Evolutionary conservation across 2,113 vertebrate species (phyloP).

Genomic region (Dendrocopos noguchii): DNA sequence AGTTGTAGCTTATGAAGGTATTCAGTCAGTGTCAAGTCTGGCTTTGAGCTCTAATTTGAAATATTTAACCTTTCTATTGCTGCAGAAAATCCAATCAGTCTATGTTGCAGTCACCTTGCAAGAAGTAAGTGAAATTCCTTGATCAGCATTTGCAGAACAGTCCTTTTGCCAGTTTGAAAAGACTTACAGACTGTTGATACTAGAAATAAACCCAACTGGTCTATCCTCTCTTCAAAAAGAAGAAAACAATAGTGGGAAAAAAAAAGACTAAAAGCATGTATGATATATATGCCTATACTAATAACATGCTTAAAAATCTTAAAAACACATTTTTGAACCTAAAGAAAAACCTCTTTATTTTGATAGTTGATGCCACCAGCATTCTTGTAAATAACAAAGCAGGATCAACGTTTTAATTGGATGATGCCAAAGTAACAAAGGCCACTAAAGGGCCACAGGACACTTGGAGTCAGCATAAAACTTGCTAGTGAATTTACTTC

Average conservation of each 20-base stretch:
- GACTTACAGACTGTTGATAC: background rate
- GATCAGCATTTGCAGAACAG: slow-evolving; percentile 45
- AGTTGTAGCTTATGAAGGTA: slow-evolving; percentile 13
- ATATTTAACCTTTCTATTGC: slow-evolving; percentile 69
- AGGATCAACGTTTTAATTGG: background rate
- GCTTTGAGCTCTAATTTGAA: slow-evolving; percentile 3
- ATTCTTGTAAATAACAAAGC: background rate
- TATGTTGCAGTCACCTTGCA: slow-evolving; percentile 43
- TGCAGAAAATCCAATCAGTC: slow-evolving; percentile 45
- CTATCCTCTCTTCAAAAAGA: background rate
- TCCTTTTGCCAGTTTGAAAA: slow-evolving; percentile 16
- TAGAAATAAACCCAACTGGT: background rate
- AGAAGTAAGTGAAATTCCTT: slow-evolving; percentile 37
- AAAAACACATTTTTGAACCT: background rate
- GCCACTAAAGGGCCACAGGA: background rate
- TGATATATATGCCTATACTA: background rate
- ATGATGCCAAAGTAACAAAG: background rate
- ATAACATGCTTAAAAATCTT: background rate
- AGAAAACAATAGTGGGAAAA: no score
- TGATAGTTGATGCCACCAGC: background rate
- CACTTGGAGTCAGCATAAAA: background rate
- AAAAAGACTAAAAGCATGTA: background rate
- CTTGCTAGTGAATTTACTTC: background rate
- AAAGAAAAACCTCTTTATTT: background rate
- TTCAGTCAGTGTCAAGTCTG: slow-evolving; percentile 52